Evolutionary conservation across 2,888 invertebrate genomes (phyloP).

Genomic region (Andrena praecox): DNA sequence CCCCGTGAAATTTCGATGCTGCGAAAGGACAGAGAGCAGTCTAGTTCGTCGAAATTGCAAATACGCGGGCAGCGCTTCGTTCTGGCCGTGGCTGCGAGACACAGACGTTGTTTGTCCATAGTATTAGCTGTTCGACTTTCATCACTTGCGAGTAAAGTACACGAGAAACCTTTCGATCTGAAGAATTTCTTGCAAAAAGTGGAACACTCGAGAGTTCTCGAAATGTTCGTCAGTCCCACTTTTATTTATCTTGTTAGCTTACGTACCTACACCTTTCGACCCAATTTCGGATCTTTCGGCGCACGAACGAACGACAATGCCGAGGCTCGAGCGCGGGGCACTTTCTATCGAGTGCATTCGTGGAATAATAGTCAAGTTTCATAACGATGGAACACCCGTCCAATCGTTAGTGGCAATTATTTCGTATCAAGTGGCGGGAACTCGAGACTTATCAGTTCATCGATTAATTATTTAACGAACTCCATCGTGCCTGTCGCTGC

Average conservation of each 20-base stretch:
- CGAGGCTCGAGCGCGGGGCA: conserved; percentile 9
- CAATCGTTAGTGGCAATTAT: conserved; percentile 66
- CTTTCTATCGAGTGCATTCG: conserved; percentile 23
- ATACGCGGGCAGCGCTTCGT: conserved; percentile 20
- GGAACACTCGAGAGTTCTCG: conserved; percentile 11
- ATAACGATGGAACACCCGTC: conserved; percentile 55
- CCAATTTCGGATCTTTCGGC: conserved; percentile 12
- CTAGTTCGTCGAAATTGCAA: conserved; percentile 25
- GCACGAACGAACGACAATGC: conserved; percentile 4
- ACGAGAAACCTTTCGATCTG: background rate
- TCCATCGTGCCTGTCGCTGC: conserved; percentile 30
- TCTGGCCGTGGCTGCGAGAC: background rate
- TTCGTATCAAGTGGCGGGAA: conserved; percentile 61
- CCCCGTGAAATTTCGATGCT: conserved; percentile 1
- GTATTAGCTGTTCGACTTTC: background rate
- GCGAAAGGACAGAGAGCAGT: conserved; percentile 3
- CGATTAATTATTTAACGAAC: conserved; percentile 66
- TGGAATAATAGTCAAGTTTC: conserved; percentile 57
- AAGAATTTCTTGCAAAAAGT: conserved; percentile 9
- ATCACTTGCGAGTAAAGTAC: background rate
- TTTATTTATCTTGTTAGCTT: conserved; percentile 28
- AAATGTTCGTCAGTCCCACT: background rate
- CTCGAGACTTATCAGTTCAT: conserved; percentile 64
- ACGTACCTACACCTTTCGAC: conserved; percentile 41
- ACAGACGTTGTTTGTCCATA: background rate